Base-by-base conservation (phyloP, 1,140 invertebrate species). In the Pemphigus obesinymphae region DNA sequence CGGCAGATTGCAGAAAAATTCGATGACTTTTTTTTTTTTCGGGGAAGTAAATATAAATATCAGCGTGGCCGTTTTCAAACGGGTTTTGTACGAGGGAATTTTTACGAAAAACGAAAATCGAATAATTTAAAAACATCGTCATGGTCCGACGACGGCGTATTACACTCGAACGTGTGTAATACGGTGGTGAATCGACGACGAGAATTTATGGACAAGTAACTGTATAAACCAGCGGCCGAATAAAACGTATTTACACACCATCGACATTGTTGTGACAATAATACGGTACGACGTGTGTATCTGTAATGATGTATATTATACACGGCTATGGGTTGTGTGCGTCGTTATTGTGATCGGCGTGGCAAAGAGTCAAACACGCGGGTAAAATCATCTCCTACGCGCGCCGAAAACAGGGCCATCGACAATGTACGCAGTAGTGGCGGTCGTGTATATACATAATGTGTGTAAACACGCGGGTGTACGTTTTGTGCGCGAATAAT, bases 401-500 rank as follows among this genome's bases (percentile, higher is more conserved):
- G 43, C 43, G 34, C 20, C 20, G n/a, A 37, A 68, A 68, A 68
- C 66, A n/a, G 66, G 34, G 1, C 8, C n/a, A 43, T 40, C 63
- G 34, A 20, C n/a, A 13, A n/a, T n/a, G n/a, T n/a, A n/a, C n/a
- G 66, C 34, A 11, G 66, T 68, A 68, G 23, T 20, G 37, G 37
- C 37, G 37, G 37, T 8, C 37, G 37, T 40, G 8, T 11, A 3
- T 50, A 15, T 50, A 50, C 20, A 50, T 17, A 3, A 37, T 17
- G 1, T 31, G 6, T 70, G 40, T 70, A 70, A 43, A 70, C 37
- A 70, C 68, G 23, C 40, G 68, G 31, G 34, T 11, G 43, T 45
- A 7, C 63, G 63, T 40, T 68, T 68, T 68, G 63, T 70, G 37
- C 37, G 68, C 68, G 15, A 70, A 70, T 68, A 68, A 26, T 45